These are phyloP conservation scores for Garrulus glandarius DNA, from an alignment of 2,797 vertebrate genomes.

Conservation along the genomic window DNA sequence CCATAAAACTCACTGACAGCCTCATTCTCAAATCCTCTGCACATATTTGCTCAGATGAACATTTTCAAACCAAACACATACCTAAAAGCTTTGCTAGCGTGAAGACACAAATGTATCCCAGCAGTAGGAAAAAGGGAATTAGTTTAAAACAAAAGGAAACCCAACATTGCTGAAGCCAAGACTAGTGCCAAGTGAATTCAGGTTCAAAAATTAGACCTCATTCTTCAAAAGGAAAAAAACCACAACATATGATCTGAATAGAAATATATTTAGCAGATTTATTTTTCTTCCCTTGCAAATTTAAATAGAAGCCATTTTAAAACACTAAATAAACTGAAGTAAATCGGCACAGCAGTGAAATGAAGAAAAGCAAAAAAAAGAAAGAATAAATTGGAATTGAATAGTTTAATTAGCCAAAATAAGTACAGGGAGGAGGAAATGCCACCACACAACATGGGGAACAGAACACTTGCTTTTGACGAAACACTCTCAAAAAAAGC, in stretches of 20 bases:
- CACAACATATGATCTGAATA: conserved; percentile 47
- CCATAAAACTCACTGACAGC: neutral
- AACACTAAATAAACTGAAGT: conserved; percentile 9
- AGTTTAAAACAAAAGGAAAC: conserved; percentile 60
- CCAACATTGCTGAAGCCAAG: neutral
- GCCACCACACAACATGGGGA: neutral
- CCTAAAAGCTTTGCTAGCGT: neutral
- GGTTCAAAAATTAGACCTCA: conserved; percentile 58
- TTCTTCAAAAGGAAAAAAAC: conserved; percentile 54
- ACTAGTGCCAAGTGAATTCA: conserved; percentile 25
- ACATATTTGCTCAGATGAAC: neutral
- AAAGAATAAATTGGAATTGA: neutral
- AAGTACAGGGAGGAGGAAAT: neutral
- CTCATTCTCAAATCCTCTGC: neutral
- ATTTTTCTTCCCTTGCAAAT: conserved; percentile 48
- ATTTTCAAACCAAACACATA: neutral
- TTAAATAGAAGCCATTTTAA: conserved; percentile 50
- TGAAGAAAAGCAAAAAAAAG: fast-evolving
- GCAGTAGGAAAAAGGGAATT: conserved; percentile 42
- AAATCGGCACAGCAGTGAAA: neutral
- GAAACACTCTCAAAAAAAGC: neutral
- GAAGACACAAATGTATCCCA: neutral
- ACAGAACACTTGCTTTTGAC: conserved; percentile 5
- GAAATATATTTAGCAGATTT: conserved; percentile 53
- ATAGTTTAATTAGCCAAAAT: conserved; percentile 22